Evolutionary conservation across 2,113 vertebrate species (phyloP), one percentile per base, ranked within the genome.

Genomic region (Sorex araneus): DNA sequence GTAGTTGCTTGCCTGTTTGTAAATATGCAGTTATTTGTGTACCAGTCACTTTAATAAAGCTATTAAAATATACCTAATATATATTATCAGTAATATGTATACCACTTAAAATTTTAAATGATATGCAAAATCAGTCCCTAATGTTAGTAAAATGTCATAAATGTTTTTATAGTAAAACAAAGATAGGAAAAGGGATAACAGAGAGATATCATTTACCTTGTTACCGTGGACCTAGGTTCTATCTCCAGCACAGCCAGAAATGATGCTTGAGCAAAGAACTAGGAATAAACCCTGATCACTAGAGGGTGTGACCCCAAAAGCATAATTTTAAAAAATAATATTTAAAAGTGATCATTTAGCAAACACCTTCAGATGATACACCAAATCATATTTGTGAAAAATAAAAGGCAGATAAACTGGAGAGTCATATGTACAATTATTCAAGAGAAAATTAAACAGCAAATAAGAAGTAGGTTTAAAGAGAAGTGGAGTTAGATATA

Each of bases 321-420:
- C 47, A 50, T 12, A 50, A 50, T 50, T 50, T 50, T 12, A 50
- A 6, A 50, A 50, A 50, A 50, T 0, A 57, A 66, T 23, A 69
- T n/a, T 54, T 34, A 25, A 89, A 76, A 67, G 6, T 71, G 2
- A 71, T 43, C 43, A 64, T 54, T 54, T 64, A 63, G 3, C 69
- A 16, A 83, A n/a, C n/a, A n/a, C n/a, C n/a, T n/a, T n/a, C n/a
- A n/a, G n/a, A n/a, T n/a, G n/a, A n/a, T n/a, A n/a, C n/a, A n/a
- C n/a, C n/a, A n/a, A 57, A 86, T 69, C 19, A 36, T 19, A 3
- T 45, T 92, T 89, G 12, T 60, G 57, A 21, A 81, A 89, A 92
- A 69, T 74, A 78, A 78, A 78, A 89, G 2, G 8, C 32, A 81
- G 43, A 70, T 57, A 82, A 60, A 15, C 15, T 19, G 36, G 5